These are phyloP conservation scores for Pycnomerus fuliginosus DNA, from an alignment of 2,888 invertebrate genomes.

Conservation along the genomic window DNA sequence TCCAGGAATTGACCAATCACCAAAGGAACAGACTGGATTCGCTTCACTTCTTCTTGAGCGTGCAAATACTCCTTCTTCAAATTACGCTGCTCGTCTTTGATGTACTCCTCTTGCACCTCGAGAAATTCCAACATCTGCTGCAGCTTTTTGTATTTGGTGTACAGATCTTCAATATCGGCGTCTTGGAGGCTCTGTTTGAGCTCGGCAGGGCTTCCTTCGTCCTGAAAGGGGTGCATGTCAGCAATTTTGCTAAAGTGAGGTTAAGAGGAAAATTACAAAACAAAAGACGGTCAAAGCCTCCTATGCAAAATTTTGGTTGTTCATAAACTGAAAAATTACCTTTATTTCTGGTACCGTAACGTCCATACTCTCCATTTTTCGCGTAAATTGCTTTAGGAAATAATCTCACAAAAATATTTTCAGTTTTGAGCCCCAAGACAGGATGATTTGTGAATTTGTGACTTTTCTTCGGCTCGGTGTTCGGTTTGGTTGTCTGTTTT, in stretches of 20 bases:
- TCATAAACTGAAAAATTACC: conserved; percentile 53
- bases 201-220: conserved; percentile 67
- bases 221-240: conserved; percentile 53
- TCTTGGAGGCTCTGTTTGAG: conserved; percentile 75
- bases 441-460: too few species aligned
- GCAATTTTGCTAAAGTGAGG: conserved; percentile 1
- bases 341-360: conserved; percentile 78
- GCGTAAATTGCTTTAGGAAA: too few species aligned
- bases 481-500: too few species aligned
- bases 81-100: conserved; percentile 98
- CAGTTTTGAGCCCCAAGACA: too few species aligned
- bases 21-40: conserved; percentile 97
- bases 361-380: conserved; percentile 83
- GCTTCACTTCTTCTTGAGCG: conserved; percentile 96
- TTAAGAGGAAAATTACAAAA: conserved; percentile 4
- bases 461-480: too few species aligned
- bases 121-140: conserved; percentile 95
- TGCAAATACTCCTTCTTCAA: conserved; percentile 98
- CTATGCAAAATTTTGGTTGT: conserved; percentile 1
- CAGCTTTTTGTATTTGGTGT: conserved; percentile 96
- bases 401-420: too few species aligned
- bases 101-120: conserved; percentile 98
- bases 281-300: conserved; percentile 2
- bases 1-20: conserved; percentile 99
- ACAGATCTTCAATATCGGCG: conserved; percentile 87